Conservation (phyloP, 2,888 invertebrate species). For the Pheosia gnoma region DNA sequence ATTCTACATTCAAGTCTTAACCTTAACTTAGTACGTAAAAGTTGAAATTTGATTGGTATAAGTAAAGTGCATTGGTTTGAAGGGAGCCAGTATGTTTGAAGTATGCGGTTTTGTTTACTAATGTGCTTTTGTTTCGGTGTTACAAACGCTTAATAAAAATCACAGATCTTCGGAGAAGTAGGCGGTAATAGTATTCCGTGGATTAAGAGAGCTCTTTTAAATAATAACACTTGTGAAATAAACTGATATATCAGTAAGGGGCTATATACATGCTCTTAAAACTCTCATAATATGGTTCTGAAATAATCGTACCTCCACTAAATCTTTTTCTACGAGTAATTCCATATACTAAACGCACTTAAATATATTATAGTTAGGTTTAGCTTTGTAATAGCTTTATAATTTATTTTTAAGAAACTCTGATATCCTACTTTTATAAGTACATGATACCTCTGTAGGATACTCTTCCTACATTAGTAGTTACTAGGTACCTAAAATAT, state of each 20-base stretch:
- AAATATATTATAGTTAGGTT: too few species aligned
- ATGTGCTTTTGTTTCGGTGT: conserved; percentile 40
- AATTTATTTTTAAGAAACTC: too few species aligned
- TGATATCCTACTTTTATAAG: too few species aligned
- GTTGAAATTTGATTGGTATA: conserved; percentile 17
- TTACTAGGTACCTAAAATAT: too few species aligned
- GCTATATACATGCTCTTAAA: too few species aligned
- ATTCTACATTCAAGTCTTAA: conserved; percentile 3
- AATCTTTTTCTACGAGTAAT: too few species aligned
- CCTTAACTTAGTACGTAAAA: conserved; percentile 12
- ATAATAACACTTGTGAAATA: background rate
- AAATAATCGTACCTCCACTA: too few species aligned
- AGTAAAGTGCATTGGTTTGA: conserved; percentile 28
- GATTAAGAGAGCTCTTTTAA: background rate
- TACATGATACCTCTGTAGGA: too few species aligned
- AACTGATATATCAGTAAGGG: background rate
- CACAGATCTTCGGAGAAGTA: background rate
- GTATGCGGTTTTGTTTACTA: conserved; percentile 47
- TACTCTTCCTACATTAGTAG: too few species aligned
- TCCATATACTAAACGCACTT: too few species aligned
- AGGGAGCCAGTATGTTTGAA: conserved; percentile 43
- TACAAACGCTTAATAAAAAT: background rate
- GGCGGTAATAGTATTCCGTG: background rate
- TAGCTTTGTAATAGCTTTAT: too few species aligned
- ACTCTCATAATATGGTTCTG: too few species aligned